Evolutionary conservation across 2,113 vertebrate species (phyloP).

Genomic region (Orientallactaga bullata): DNA sequence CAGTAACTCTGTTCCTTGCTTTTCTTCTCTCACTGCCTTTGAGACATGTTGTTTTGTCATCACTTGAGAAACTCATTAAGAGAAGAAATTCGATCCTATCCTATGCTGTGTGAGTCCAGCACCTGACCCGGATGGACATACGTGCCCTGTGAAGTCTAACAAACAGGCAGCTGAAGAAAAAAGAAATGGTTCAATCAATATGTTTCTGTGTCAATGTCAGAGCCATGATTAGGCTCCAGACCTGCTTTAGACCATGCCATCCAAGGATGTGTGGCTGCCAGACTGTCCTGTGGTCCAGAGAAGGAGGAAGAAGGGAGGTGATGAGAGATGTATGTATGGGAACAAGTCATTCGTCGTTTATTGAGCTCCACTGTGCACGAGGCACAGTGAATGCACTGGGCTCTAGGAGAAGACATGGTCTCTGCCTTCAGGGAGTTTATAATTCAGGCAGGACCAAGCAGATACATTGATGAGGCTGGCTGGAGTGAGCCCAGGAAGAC

Average conservation of each 20-base stretch:
- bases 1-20: not conserved
- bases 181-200: not conserved
- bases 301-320: fast-evolving
- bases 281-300: too few species aligned
- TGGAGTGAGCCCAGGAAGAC: not conserved
- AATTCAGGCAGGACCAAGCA: not conserved
- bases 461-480: too few species aligned
- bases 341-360: not conserved
- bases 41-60: not conserved
- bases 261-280: not conserved
- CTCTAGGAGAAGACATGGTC: fast-evolving
- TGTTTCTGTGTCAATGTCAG: not conserved
- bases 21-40: not conserved
- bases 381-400: not conserved
- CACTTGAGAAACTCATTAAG: not conserved
- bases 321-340: fast-evolving
- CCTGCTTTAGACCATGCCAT: not conserved
- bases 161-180: not conserved
- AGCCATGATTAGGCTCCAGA: not conserved
- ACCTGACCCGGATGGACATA: not conserved
- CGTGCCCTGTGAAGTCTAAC: not conserved
- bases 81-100: not conserved
- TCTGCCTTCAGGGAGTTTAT: not conserved
- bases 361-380: not conserved
- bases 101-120: not conserved